phyloP scores from a whole-genome alignment of 2,113 vertebrate genomes.

The Centropus unirufus region DNA sequence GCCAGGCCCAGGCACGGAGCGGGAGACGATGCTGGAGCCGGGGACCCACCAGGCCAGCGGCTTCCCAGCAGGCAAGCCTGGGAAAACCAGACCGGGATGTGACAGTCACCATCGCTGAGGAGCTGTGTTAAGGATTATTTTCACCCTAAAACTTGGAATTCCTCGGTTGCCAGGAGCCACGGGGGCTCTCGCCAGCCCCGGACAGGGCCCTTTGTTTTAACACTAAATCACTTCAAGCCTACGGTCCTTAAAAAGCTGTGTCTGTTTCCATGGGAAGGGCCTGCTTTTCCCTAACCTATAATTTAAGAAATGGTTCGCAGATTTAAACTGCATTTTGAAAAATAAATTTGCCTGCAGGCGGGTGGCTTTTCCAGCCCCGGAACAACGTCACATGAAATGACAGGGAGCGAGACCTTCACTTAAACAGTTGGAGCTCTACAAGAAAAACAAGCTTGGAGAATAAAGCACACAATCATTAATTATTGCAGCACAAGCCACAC shows the following conservation, averaged over 20 bases:
- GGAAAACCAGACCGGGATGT: neutral
- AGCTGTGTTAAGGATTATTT: neutral
- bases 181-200: neutral
- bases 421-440: neutral
- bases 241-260: neutral
- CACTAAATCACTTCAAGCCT: neutral
- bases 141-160: neutral
- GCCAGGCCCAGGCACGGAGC: too few species aligned
- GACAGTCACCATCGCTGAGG: neutral
- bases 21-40: neutral
- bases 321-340: slow-evolving; percentile 35
- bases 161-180: neutral
- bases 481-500: neutral
- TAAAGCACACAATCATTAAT: slow-evolving; percentile 16
- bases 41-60: fast-evolving
- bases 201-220: neutral
- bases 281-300: slow-evolving; percentile 2
- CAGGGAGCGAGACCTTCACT: slow-evolving; percentile 20
- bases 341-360: slow-evolving; percentile 10
- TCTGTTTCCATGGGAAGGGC: neutral
- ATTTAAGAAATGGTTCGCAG: slow-evolving; percentile 44
- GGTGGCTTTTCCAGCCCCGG: slow-evolving; percentile 1
- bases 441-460: slow-evolving; percentile 40
- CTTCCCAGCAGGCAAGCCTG: neutral
- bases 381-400: neutral